Conservation (phyloP, 2,797 vertebrate genomes). For the Alosa sapidissima region DNA sequence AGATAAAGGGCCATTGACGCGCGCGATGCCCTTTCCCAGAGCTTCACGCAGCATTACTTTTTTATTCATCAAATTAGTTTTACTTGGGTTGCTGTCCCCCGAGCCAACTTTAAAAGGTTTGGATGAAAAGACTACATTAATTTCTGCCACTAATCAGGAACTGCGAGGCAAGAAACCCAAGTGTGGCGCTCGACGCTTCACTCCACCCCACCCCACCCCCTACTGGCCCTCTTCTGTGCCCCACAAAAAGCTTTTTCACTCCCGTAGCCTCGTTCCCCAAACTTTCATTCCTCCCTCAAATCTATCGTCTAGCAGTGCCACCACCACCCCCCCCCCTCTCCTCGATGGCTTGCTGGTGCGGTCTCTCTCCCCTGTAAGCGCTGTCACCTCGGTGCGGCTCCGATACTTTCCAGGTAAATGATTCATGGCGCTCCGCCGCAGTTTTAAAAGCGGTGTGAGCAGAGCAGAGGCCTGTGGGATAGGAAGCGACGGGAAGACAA, state of each 20-base stretch:
- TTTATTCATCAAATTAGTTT: slow-evolving; percentile 80
- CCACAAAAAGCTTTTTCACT: slow-evolving; percentile 51
- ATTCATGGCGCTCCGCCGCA: slow-evolving; percentile 17
- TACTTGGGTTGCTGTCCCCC: slow-evolving; percentile 71
- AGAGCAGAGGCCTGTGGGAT: background rate
- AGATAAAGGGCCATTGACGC: slow-evolving; percentile 66
- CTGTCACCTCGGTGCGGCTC: slow-evolving; percentile 35
- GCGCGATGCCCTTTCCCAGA: slow-evolving; percentile 64
- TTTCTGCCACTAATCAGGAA: slow-evolving; percentile 76
- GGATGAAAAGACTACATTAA: slow-evolving; percentile 74
- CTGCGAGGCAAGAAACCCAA: slow-evolving; percentile 59
- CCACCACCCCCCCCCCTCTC: background rate
- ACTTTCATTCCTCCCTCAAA: slow-evolving; percentile 2
- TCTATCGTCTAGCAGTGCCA: background rate
- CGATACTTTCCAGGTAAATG: slow-evolving; percentile 37
- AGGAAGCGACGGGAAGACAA: slow-evolving; percentile 2
- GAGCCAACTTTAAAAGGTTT: slow-evolving; percentile 75
- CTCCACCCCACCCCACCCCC: slow-evolving; percentile 50
- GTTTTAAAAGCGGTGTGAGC: background rate
- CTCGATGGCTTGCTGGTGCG: slow-evolving; percentile 34
- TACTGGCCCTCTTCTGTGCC: slow-evolving; percentile 42
- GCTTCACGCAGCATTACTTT: slow-evolving; percentile 72
- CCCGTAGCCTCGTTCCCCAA: slow-evolving; percentile 34
- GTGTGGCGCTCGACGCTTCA: background rate
- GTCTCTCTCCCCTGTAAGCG: slow-evolving; percentile 32